Percentiles rank a stretch among this genome's conserved stretches.
These are phyloP conservation scores for Epinephelus awoara DNA, from an alignment of 2,797 vertebrate genomes.

Conservation along the genomic window DNA sequence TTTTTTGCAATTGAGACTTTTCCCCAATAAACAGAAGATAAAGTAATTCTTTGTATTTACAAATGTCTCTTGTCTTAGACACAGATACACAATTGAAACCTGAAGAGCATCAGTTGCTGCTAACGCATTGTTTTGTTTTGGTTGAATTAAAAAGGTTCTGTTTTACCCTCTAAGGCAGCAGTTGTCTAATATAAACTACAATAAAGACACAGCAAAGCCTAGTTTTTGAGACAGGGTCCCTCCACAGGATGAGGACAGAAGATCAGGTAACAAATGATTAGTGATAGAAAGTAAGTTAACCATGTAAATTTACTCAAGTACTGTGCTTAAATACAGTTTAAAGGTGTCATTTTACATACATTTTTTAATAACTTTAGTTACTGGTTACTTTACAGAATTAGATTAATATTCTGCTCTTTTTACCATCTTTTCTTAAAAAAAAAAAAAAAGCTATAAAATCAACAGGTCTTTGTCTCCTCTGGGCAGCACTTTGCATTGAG, in stretches of 20 bases:
- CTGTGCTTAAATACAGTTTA: too few species aligned
- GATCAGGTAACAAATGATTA: neutral
- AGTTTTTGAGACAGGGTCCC: neutral
- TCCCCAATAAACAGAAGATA: neutral
- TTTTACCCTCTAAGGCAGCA: neutral
- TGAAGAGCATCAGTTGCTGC: neutral
- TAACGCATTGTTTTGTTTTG: neutral
- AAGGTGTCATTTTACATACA: too few species aligned
- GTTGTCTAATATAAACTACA: neutral
- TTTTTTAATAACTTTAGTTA: too few species aligned
- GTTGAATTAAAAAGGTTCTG: conserved; percentile 3
- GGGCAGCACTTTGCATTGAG: too few species aligned
- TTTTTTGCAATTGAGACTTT: neutral
- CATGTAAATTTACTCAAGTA: too few species aligned
- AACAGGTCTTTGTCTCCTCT: too few species aligned
- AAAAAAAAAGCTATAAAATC: too few species aligned
- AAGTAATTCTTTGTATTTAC: neutral
- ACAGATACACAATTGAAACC: neutral
- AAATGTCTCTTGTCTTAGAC: neutral
- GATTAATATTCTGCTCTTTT: too few species aligned
- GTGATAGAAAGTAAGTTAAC: too few species aligned
- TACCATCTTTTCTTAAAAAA: too few species aligned
- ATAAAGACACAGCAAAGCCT: neutral
- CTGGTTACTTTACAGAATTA: too few species aligned
- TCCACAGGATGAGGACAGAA: neutral